Evolutionary conservation across 2,113 vertebrate species (phyloP).

Genomic region (Asarcornis scutulata): DNA sequence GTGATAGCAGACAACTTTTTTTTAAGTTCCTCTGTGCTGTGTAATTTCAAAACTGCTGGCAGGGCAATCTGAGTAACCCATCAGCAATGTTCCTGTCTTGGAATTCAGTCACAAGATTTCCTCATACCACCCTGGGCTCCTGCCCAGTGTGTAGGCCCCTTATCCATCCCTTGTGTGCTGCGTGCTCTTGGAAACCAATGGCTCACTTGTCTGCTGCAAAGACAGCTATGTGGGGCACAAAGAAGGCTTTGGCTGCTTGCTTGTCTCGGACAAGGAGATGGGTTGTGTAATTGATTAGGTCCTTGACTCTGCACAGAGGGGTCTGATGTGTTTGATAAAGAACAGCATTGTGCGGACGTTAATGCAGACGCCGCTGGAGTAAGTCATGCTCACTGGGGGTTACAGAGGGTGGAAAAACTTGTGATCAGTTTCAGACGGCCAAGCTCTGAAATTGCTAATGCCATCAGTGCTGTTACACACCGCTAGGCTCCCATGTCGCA

Average conservation of each 20-base stretch:
- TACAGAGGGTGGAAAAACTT: not conserved
- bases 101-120: not conserved
- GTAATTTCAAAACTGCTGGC: not conserved
- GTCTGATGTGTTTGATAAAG: not conserved
- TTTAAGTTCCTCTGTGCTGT: not conserved
- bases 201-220: not conserved
- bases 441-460: not conserved
- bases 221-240: constrained; percentile 25
- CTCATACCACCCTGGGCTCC: not conserved
- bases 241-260: not conserved
- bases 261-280: not conserved
- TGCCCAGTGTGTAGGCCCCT: not conserved
- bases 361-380: not conserved
- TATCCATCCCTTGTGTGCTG: fast-evolving
- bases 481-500: not conserved
- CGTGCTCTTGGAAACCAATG: not conserved
- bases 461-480: not conserved
- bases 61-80: not conserved
- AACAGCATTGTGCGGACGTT: fast-evolving
- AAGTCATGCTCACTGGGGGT: not conserved
- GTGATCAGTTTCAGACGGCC: not conserved
- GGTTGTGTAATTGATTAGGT: constrained; percentile 21
- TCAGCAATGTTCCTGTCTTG: not conserved
- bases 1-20: not conserved
- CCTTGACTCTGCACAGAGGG: not conserved